phyloP scores from a whole-genome alignment of 2,888 invertebrate species.

The Agriopis leucophaearia region DNA sequence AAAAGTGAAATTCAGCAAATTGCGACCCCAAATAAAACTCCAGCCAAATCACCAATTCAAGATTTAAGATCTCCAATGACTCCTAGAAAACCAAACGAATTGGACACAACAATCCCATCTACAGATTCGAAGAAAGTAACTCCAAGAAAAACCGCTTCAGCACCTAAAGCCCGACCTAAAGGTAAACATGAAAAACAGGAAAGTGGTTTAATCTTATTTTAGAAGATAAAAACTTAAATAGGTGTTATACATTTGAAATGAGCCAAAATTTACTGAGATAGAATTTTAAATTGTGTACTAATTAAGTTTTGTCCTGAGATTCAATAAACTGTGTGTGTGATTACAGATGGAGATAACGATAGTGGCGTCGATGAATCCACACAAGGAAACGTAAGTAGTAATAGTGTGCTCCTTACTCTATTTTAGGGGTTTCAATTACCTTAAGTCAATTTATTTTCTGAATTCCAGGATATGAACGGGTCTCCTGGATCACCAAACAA shows the following conservation, averaged over 20 bases:
- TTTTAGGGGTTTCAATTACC: no score
- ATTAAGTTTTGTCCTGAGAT: background rate
- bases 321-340: slow-evolving; percentile 62
- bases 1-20: slow-evolving; percentile 64
- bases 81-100: slow-evolving; percentile 76
- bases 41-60: slow-evolving; percentile 66
- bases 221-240: background rate
- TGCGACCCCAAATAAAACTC: slow-evolving; percentile 61
- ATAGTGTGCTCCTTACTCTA: background rate
- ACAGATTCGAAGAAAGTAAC: slow-evolving; percentile 74
- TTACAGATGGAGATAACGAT: slow-evolving; percentile 93
- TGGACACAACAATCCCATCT: slow-evolving; percentile 63
- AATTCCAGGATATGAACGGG: slow-evolving; percentile 88
- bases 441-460: background rate
- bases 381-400: slow-evolving; percentile 90
- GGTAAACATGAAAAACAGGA: slow-evolving; percentile 61
- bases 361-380: slow-evolving; percentile 94
- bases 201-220: background rate
- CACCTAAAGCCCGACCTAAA: slow-evolving; percentile 78
- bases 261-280: slow-evolving; percentile 55
- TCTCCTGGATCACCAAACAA: slow-evolving; percentile 91
- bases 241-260: slow-evolving; percentile 59
- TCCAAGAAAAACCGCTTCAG: slow-evolving; percentile 75
- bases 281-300: background rate
- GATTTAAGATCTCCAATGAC: slow-evolving; percentile 63